Evolutionary conservation across 1,140 invertebrate genomes (phyloP), one percentile per base, ranked within the genome.

Genomic region (Solen grandis): DNA sequence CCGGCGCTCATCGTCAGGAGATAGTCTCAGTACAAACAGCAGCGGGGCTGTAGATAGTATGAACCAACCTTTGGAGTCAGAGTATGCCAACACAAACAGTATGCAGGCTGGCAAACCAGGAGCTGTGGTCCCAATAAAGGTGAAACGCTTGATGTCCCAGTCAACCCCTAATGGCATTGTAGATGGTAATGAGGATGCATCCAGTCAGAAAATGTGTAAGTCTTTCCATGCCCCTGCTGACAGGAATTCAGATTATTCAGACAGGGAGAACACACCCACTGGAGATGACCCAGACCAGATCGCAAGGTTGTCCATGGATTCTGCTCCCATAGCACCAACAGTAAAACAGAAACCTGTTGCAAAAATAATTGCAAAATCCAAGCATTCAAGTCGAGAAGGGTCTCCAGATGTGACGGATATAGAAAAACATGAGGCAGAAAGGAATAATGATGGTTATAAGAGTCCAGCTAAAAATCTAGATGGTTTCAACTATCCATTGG

Each of bases 291-390:
- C 35, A 46, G 66, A 81, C 46, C 55, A 52, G n/a, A 60, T 70
- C 13, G 72, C 77, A 27, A 65, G 63, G n/a, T 76, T 81, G 27
- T 82, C 81, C 16, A 69, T 81, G 22, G 36, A 55, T 33, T 70
- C 83, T 55, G 97, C 33, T 96, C 2, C 92, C 97, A 78, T 97
- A 0, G 94, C 97, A 80, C 97, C 97, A 2, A 94, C 96, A 87
- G 88, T 90, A 31, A 95, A 96, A 87, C 86, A 86, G 5, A 91
- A 90, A 79, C 96, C 96, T n/a, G 95, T 97, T 19, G 96, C 96
- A 1, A 97, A 97, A 93, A 96, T 97, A 85, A 93, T 94, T 46
- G 95, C 95, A 1, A 95, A 94, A 86, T 93, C 94, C 27, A 89
- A 89, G 62, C 84, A 85, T 14, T 81, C 85, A 19, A 88, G 86